Percentiles rank a stretch among this genome's conserved stretches.
Conservation (phyloP, 2,113 vertebrate genomes). For the Pleuronectes platessa region DNA sequence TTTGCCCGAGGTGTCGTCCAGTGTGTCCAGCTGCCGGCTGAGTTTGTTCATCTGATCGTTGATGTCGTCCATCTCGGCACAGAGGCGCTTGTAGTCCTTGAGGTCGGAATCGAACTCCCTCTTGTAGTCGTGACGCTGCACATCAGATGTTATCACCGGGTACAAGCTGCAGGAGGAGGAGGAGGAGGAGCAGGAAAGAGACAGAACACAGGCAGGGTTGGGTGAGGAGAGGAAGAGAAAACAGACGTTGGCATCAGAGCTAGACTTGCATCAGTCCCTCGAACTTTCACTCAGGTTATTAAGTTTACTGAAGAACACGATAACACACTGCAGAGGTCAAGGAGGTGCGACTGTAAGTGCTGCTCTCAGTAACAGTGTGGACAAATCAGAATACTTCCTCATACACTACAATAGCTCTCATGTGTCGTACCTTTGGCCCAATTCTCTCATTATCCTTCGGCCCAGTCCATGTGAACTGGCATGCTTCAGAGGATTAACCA, state of each 20-base stretch:
- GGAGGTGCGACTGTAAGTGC: background rate
- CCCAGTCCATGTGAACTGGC: conserved; percentile 55
- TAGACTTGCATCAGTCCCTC: background rate
- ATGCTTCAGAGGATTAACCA: conserved; percentile 76
- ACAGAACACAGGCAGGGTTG: conserved; percentile 48
- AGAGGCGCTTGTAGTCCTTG: conserved; percentile 85
- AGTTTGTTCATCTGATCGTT: conserved; percentile 87
- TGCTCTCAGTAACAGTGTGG: background rate
- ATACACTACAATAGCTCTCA: conserved; percentile 27
- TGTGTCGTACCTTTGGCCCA: conserved; percentile 70
- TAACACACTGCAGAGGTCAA: background rate
- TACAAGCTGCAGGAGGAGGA: conserved; percentile 76
- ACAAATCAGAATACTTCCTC: conserved; percentile 28
- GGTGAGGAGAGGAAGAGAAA: background rate
- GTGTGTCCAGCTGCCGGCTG: conserved; percentile 83
- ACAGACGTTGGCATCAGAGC: background rate
- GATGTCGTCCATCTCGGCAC: conserved; percentile 87
- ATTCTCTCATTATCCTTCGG: conserved; percentile 63
- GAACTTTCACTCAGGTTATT: background rate
- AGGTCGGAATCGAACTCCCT: conserved; percentile 87
- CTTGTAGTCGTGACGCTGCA: conserved; percentile 85
- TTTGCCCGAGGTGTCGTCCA: conserved; percentile 81
- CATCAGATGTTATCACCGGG: conserved; percentile 82
- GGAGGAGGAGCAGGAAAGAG: background rate
- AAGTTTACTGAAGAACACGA: conserved; percentile 1